Percentiles rank a stretch among this genome's conserved stretches.
Evolutionary conservation across 2,888 invertebrate species (phyloP).

Genomic region (Platypus cylindrus): DNA sequence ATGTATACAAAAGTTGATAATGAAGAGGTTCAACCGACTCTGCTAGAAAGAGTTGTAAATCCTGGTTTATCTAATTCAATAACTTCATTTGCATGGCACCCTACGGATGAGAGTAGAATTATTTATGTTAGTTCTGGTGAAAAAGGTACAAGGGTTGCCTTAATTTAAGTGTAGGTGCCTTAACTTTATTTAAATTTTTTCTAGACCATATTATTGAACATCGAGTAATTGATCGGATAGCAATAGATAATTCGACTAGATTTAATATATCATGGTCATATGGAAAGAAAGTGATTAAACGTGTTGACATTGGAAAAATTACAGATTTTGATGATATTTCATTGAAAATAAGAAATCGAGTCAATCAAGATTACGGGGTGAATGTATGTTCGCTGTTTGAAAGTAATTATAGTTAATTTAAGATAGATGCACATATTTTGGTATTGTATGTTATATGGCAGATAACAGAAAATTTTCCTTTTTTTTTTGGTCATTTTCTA

Average conservation of each 20-base stretch:
- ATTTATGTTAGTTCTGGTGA: slow-evolving; percentile 32
- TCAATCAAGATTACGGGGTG: slow-evolving; percentile 63
- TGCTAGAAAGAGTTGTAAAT: slow-evolving; percentile 55
- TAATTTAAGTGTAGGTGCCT: background rate
- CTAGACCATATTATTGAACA: slow-evolving; percentile 56
- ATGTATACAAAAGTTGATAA: slow-evolving; percentile 55
- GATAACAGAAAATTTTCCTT: no score
- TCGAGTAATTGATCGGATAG: slow-evolving; percentile 68
- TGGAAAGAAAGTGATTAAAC: slow-evolving; percentile 52
- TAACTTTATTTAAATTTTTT: slow-evolving; percentile 10
- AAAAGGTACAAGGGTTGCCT: slow-evolving; percentile 3
- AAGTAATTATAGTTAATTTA: no score
- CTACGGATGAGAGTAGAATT: slow-evolving; percentile 62
- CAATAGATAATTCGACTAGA: slow-evolving; percentile 67
- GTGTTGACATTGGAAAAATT: slow-evolving; percentile 34
- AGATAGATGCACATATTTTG: no score
- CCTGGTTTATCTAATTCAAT: slow-evolving; percentile 39
- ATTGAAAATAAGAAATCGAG: slow-evolving; percentile 56
- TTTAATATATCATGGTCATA: slow-evolving; percentile 64
- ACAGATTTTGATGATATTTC: slow-evolving; percentile 49
- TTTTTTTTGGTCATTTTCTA: no score
- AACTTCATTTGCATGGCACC: slow-evolving; percentile 81
- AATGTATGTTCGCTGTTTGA: no score
- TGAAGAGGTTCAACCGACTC: slow-evolving; percentile 64
- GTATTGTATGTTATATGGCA: no score